These are phyloP conservation scores for Triplophysa siluroides DNA, from an alignment of 2,113 vertebrate genomes.

Conservation along the genomic window DNA sequence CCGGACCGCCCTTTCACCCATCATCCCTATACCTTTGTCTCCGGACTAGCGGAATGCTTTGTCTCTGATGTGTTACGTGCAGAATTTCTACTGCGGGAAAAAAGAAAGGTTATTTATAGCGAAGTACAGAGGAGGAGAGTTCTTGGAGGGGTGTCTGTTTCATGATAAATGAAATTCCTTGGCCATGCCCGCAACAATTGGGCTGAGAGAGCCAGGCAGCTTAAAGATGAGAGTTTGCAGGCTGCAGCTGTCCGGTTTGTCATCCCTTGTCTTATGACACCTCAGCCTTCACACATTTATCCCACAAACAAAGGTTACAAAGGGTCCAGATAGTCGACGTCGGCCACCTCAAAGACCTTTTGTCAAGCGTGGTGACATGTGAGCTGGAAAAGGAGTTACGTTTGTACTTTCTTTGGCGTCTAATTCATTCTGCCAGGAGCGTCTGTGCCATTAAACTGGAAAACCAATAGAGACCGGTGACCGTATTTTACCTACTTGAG, in stretches of 20 bases:
- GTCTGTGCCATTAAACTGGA: slow-evolving; percentile 1
- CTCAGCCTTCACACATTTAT: slow-evolving; percentile 45
- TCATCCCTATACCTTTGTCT: slow-evolving; percentile 1
- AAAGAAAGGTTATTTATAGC: slow-evolving; percentile 54
- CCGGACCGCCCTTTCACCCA: slow-evolving; percentile 16
- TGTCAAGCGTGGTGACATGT: slow-evolving; percentile 30
- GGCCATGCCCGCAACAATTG: slow-evolving; percentile 56
- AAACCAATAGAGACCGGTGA: neutral
- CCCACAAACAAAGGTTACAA: slow-evolving; percentile 30
- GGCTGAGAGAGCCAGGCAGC: slow-evolving; percentile 49
- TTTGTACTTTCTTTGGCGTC: slow-evolving; percentile 34
- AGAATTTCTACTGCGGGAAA: slow-evolving; percentile 24
- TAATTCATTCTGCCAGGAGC: slow-evolving; percentile 13
- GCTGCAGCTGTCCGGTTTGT: slow-evolving; percentile 46
- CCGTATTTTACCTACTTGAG: neutral
- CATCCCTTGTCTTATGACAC: slow-evolving; percentile 52
- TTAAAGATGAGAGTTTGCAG: slow-evolving; percentile 48
- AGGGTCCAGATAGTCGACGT: slow-evolving; percentile 29
- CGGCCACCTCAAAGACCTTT: slow-evolving; percentile 43
- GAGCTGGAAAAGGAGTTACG: slow-evolving; percentile 41
- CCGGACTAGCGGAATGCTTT: neutral
- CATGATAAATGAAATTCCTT: slow-evolving; percentile 72
- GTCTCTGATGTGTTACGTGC: slow-evolving; percentile 41
- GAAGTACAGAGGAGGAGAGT: slow-evolving; percentile 61
- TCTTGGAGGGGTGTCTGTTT: slow-evolving; percentile 62